Evolutionary conservation across 2,888 invertebrate genomes (phyloP).

Genomic region (Pristionchus maxplancki): DNA sequence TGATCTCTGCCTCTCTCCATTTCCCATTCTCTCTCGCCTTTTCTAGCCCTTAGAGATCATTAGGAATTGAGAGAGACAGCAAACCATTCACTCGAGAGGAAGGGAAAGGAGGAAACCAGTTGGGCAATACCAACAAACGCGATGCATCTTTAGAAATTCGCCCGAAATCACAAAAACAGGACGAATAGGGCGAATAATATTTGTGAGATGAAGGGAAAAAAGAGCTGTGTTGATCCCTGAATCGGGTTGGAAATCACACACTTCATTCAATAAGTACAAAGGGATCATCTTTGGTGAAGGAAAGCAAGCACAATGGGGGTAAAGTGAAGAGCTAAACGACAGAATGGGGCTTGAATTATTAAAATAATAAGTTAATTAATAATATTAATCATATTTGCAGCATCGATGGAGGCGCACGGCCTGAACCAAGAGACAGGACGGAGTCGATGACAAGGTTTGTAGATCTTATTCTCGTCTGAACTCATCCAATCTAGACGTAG

Average conservation of each 20-base stretch:
- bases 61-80: neutral
- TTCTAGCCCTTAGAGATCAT: neutral
- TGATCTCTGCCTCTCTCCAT: neutral
- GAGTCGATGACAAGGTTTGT: neutral
- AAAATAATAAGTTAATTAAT: neutral
- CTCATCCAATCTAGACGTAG: too few relatives aligned
- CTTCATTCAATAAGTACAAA: neutral
- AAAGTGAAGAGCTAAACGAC: neutral
- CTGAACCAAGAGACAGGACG: neutral
- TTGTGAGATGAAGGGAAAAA: neutral
- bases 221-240: neutral
- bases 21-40: neutral
- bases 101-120: neutral
- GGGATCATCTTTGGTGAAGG: neutral
- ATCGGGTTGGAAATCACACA: too few relatives aligned
- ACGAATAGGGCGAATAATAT: neutral
- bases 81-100: neutral
- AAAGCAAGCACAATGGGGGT: too few relatives aligned
- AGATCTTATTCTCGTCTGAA: too few relatives aligned
- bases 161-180: neutral
- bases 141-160: neutral
- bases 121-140: slow-evolving; percentile 24
- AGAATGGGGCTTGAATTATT: neutral
- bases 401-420: slow-evolving; percentile 5
- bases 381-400: neutral